phyloP scores from a whole-genome alignment of 2,113 vertebrate genomes.

The Ranitomeya variabilis region DNA sequence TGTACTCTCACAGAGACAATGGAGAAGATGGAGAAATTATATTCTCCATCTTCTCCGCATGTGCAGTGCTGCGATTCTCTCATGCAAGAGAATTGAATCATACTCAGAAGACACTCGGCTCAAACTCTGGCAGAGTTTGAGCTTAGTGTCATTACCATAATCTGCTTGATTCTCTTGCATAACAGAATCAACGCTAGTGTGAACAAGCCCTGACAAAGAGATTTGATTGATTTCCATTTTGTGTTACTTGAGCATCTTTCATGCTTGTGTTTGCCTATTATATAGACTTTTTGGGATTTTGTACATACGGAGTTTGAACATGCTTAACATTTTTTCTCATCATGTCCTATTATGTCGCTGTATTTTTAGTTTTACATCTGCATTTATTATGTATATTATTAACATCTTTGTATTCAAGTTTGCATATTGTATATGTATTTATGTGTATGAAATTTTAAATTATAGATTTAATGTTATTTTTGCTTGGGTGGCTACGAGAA shows the following conservation, averaged over 20 bases:
- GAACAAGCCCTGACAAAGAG: background rate
- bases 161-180: too few species aligned
- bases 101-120: too few species aligned
- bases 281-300: background rate
- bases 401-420: background rate
- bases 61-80: too few species aligned
- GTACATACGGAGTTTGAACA: background rate
- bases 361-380: background rate
- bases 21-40: too few species aligned
- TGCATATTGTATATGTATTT: background rate
- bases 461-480: background rate
- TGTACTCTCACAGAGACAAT: too few species aligned
- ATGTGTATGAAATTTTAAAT: too few species aligned
- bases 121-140: too few species aligned
- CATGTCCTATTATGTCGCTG: background rate
- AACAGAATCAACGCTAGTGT: too few species aligned
- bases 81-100: too few species aligned
- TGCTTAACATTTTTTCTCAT: background rate
- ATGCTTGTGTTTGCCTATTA: background rate
- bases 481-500: background rate
- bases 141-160: too few species aligned
- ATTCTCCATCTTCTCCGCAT: too few species aligned
- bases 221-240: background rate
- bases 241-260: background rate
- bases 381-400: background rate